phyloP scores from a whole-genome alignment of 1,140 invertebrate genomes.

The Heterodera schachtii region DNA sequence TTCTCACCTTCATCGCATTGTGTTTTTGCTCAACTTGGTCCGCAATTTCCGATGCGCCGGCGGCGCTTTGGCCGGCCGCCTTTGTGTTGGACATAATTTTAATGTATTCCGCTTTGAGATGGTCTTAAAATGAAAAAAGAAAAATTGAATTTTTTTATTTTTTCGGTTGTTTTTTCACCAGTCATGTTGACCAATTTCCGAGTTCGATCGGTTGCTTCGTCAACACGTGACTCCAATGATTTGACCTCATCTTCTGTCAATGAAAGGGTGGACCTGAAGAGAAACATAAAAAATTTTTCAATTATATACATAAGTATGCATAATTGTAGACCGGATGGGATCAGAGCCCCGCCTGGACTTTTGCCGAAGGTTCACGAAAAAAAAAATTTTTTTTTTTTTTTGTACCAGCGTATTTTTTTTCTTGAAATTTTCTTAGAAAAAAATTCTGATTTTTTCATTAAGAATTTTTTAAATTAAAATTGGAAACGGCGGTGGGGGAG shows the following conservation, averaged over 20 bases:
- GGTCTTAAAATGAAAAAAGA: slow-evolving; percentile 25
- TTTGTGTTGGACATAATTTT: slow-evolving; percentile 55
- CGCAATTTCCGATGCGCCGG: slow-evolving; percentile 45
- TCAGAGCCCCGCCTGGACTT: not conserved
- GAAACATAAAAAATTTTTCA: not conserved
- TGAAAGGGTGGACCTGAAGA: slow-evolving; percentile 26
- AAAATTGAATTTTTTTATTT: slow-evolving; percentile 5
- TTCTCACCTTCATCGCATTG: slow-evolving; percentile 40
- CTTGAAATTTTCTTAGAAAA: too few species aligned
- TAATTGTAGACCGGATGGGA: not conserved
- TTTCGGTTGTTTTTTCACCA: not conserved
- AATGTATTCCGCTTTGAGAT: slow-evolving; percentile 54
- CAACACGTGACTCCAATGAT: slow-evolving; percentile 36
- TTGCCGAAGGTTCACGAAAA: too few species aligned
- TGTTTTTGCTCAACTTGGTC: slow-evolving; percentile 46
- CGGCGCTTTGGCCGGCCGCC: slow-evolving; percentile 43
- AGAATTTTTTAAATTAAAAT: too few species aligned
- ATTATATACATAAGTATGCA: not conserved
- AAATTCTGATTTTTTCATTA: too few species aligned
- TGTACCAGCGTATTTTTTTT: too few species aligned
- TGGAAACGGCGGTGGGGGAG: too few species aligned
- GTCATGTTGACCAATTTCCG: slow-evolving; percentile 49
- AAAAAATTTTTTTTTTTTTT: too few species aligned
- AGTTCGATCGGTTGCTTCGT: slow-evolving; percentile 37
- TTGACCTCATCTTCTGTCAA: slow-evolving; percentile 39